Base-by-base conservation (phyloP, 2,113 vertebrate species). In the Oreamnos americanus region DNA sequence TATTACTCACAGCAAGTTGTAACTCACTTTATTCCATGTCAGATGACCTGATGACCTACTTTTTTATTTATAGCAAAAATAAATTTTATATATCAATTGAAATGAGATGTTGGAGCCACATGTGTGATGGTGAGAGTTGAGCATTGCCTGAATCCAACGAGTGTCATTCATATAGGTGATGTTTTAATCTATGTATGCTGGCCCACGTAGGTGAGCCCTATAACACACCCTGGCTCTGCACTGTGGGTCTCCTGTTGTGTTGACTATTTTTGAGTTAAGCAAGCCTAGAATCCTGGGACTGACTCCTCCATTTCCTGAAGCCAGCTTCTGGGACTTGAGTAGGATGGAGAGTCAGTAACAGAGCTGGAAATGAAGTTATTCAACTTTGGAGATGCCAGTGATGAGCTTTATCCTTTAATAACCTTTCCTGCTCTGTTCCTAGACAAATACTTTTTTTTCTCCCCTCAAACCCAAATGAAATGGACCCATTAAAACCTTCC, bases 31-130 rank as follows among this genome's bases (percentile, higher is more conserved):
- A 64, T 88, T 91, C 36, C 14, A 30, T 87, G 55, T 60, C 30
- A 93, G 53, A 49, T 62, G 64, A 88, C 39, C 23, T 43, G 6
- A 39, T 76, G 19, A 74, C 64, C 78, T 49, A 33, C 45, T 81
- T 58, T 94, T 87, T 90, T 60, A 67, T 90, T 93, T 91, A n/a
- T 91, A 67, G 55, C 55, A 82, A 89, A 95, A 92, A 53, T 83
- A 91, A 45, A 58, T 82, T 53, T 88, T 84, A 45, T 81, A 13
- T 28, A 25, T 51, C 88, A 30, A 89, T 81, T 28, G 39, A 90
- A 88, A 95, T 11, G 82, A 95, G 51, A 7, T 83, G 3, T 45
- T 62, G 25, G 64, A 33, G 36, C 51, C 58, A 17, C 67, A 16
- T 94, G 62, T 39, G 33, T 14, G n/a, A 71, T 7, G 23, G 49